Base-by-base conservation (phyloP, 2,797 vertebrate species). In the Onychomys torridus region DNA sequence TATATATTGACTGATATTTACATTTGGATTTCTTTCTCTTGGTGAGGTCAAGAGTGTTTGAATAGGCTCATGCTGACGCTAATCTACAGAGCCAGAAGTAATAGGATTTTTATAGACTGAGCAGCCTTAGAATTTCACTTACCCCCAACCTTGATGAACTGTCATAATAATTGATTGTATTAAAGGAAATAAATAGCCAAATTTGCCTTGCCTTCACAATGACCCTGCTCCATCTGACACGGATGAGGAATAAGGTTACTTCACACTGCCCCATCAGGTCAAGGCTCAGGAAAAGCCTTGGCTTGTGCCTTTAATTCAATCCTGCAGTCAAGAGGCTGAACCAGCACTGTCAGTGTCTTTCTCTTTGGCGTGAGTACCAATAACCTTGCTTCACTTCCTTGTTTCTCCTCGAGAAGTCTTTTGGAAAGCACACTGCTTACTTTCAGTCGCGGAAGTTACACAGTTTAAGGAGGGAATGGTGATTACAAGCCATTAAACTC, bases 101-200 rank as follows among this genome's bases (percentile, higher is more conserved):
- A 97, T 23, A 84, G 83, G 95, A 97, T 96, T 96, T 84, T 93
- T 88, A 95, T 69, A 97, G 96, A 97, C 89, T 27, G 13, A 89
- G 34, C 16, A 89, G 83, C 65, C 67, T 95, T 89, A 95, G 76
- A 95, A 95, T 96, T 97, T 97, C 89, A 71, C 87, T 94, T 91
- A 73, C 82, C 97, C 57, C 23, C 94, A 96, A 82, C 79, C 92
- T 90, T 90, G 91, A 93, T 96, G 91, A 95, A 93, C 93, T 96
- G 94, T 97, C 97, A 97, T 94, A 91, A 96, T 97, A 97, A 97
- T 94, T 96, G 95, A 97, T 97, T 96, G 55, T 96, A 95, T 97
- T 97, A 97, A 83, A 17, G 23, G 84, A 97, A 98, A 97, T 92
- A 98, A 98, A 93, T 90, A 97, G 93, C 77, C n/a, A 76, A 94